phyloP scores from a whole-genome alignment of 2,888 invertebrate species.

The Morinoia aosen region DNA sequence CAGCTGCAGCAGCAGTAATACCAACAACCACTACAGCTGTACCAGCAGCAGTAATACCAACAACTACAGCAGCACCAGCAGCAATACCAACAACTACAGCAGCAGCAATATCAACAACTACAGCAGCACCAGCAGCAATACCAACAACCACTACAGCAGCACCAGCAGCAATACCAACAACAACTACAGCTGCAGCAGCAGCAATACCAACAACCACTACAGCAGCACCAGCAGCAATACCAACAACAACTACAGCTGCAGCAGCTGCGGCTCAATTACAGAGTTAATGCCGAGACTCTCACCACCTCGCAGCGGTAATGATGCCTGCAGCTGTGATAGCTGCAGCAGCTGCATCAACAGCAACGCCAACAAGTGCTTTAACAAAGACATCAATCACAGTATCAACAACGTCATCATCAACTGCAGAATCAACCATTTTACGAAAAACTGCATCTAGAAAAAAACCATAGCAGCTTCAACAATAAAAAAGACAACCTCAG shows the following conservation, averaged over 20 bases:
- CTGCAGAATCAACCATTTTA: not conserved
- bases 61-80: too few species aligned
- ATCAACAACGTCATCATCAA: not conserved
- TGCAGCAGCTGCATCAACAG: not conserved
- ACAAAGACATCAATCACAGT: not conserved
- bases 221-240: not conserved
- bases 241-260: not conserved
- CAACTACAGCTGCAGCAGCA: not conserved
- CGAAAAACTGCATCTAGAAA: not conserved
- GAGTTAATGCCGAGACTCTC: not conserved
- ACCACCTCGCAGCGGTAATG: not conserved
- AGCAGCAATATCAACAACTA: too few species aligned
- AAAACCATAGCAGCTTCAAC: too few species aligned
- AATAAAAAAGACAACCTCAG: too few species aligned
- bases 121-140: too few species aligned
- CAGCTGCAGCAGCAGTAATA: too few species aligned
- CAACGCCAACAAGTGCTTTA: not conserved
- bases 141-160: too few species aligned
- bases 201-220: not conserved
- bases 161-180: not conserved
- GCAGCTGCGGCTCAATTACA: constrained; percentile 16
- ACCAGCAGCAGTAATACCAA: too few species aligned
- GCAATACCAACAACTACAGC: too few species aligned
- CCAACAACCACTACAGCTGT: too few species aligned
- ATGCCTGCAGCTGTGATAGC: not conserved